Conservation (phyloP, 2,888 invertebrate species). For the Anarsia innoxiella region DNA sequence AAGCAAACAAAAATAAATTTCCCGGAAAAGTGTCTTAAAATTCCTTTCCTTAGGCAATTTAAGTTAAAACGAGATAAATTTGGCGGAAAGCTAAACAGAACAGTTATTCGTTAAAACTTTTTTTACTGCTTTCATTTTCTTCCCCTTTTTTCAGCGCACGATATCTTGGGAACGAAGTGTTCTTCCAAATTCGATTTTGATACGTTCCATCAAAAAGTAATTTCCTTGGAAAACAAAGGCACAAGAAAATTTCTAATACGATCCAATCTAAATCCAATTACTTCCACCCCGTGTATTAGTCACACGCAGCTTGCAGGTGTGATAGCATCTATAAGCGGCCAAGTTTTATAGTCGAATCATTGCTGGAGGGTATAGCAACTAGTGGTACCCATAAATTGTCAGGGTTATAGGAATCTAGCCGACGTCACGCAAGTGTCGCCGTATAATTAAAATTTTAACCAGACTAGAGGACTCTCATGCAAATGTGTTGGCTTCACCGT, state of each 20-base stretch:
- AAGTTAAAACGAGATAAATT: constrained; percentile 14
- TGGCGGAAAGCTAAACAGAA: constrained; percentile 8
- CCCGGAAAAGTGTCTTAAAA: constrained; percentile 9
- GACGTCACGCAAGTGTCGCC: constrained; percentile 26
- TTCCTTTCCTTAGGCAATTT: constrained; percentile 9
- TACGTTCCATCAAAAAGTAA: constrained; percentile 64
- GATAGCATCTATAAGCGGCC: constrained; percentile 30
- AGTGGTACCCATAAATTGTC: constrained; percentile 18
- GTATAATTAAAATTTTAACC: constrained; percentile 14
- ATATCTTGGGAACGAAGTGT: constrained; percentile 15
- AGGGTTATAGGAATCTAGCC: constrained; percentile 19
- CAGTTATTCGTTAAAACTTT: constrained; percentile 13
- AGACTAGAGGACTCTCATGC: too few species aligned
- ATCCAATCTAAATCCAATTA: constrained; percentile 72
- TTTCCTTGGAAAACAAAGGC: constrained; percentile 60
- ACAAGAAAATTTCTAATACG: constrained; percentile 63
- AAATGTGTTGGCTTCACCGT: not conserved
- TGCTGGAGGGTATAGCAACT: constrained; percentile 16
- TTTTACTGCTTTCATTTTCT: constrained; percentile 15
- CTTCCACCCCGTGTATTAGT: constrained; percentile 45
- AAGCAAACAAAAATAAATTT: constrained; percentile 11
- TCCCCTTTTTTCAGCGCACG: constrained; percentile 18
- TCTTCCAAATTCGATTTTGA: constrained; percentile 56
- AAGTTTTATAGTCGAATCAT: constrained; percentile 17
- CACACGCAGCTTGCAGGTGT: constrained; percentile 36